A percentile compares a stretch with the other conserved stretches of the same genome.
phyloP scores from a whole-genome alignment of 2,113 vertebrate genomes.

The Cyprinodon tularosa region DNA sequence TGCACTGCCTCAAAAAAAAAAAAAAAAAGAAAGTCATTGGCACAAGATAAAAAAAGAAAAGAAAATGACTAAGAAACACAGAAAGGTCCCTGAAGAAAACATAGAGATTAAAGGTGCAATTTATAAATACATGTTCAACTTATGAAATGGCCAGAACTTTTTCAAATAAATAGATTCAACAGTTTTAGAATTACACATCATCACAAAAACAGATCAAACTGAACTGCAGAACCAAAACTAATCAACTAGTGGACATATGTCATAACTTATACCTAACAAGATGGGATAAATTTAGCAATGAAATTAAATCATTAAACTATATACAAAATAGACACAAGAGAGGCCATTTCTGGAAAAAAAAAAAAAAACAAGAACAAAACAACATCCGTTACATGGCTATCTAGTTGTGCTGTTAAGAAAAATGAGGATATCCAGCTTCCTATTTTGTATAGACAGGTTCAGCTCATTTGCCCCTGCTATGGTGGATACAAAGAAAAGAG shows the following conservation, averaged over 20 bases:
- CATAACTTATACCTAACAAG: conserved; percentile 35
- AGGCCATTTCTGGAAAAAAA: conserved; percentile 11
- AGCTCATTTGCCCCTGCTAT: conserved; percentile 51
- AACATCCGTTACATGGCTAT: conserved; percentile 7
- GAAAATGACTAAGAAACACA: conserved; percentile 19
- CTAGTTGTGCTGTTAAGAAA: conserved; percentile 47
- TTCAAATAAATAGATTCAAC: conserved; percentile 31
- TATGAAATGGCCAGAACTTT: background rate
- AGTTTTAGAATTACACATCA: background rate
- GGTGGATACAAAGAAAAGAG: conserved; percentile 51
- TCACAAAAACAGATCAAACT: conserved; percentile 19
- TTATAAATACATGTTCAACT: background rate
- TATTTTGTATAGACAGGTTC: conserved; percentile 37
- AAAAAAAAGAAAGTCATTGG: conserved; percentile 63
- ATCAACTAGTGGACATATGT: conserved; percentile 47
- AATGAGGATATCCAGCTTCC: conserved; percentile 51
- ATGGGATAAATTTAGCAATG: conserved; percentile 11
- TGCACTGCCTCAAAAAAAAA: conserved; percentile 43
- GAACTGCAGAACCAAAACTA: conserved; percentile 27
- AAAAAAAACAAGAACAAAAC: no score
- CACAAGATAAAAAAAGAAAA: conserved; percentile 48
- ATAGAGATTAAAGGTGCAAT: background rate
- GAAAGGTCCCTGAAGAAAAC: background rate
- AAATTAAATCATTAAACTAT: conserved; percentile 21
- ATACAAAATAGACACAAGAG: conserved; percentile 21